Evolutionary conservation across 2,888 invertebrate species (phyloP).

Genomic region (Oxystoma pomonae): DNA sequence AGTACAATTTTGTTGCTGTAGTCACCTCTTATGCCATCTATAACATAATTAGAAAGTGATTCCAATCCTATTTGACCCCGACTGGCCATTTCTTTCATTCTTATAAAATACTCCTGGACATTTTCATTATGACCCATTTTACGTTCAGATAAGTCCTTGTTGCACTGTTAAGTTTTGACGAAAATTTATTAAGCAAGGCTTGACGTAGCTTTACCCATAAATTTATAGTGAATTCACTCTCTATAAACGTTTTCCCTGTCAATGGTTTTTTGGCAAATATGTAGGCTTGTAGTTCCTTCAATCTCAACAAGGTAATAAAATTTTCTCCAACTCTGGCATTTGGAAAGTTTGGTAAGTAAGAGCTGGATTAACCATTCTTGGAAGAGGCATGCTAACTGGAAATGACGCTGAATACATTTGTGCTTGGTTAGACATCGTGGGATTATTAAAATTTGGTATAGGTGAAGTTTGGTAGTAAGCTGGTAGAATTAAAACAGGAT

Average conservation of each 20-base stretch:
- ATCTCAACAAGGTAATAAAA: constrained; percentile 27
- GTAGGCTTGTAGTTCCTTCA: constrained; percentile 32
- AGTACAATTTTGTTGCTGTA: constrained; percentile 22
- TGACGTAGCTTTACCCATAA: constrained; percentile 20
- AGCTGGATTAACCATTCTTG: no score
- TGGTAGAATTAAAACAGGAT: no score
- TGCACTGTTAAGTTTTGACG: constrained; percentile 22
- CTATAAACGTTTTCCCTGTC: constrained; percentile 16
- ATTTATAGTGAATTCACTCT: constrained; percentile 25
- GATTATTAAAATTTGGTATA: no score
- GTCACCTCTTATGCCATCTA: constrained; percentile 27
- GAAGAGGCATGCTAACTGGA: no score
- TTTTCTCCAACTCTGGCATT: constrained; percentile 33
- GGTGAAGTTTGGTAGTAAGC: no score
- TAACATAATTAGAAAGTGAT: constrained; percentile 20
- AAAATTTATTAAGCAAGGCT: constrained; percentile 26
- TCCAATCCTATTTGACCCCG: constrained; percentile 20
- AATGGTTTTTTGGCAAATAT: constrained; percentile 33
- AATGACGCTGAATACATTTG: no score
- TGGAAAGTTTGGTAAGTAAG: no score
- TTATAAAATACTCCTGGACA: constrained; percentile 37
- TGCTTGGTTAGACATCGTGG: no score
- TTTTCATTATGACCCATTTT: constrained; percentile 36
- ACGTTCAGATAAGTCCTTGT: constrained; percentile 21
- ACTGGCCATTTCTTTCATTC: constrained; percentile 36